Percentiles rank a stretch among this genome's conserved stretches.
These are phyloP conservation scores for Spicauda simplicius DNA, from an alignment of 2,888 invertebrate genomes.

Conservation along the genomic window DNA sequence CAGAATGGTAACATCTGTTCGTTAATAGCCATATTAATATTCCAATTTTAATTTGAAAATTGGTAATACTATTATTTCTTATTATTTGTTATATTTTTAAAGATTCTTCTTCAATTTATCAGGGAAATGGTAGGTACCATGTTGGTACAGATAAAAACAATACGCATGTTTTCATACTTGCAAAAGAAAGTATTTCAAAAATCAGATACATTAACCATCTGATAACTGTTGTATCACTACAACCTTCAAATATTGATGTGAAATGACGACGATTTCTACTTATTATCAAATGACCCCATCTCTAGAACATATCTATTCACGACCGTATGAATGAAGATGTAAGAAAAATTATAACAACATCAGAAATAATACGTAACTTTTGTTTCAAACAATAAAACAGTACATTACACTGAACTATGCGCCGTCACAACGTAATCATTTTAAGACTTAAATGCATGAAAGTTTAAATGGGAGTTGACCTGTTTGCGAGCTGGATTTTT, in stretches of 20 bases:
- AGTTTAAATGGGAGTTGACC: constrained; percentile 71
- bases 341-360: not conserved
- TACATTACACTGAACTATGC: constrained; percentile 3
- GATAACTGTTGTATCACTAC: too few relatives aligned
- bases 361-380: not conserved
- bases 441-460: constrained; percentile 48
- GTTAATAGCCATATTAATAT: constrained; percentile 22
- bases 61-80: not conserved
- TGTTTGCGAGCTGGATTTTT: constrained; percentile 68
- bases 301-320: too few relatives aligned
- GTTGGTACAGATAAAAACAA: too few relatives aligned
- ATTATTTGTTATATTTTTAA: not conserved
- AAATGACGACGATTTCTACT: too few relatives aligned
- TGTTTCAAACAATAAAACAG: constrained; percentile 9
- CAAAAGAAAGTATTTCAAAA: too few relatives aligned
- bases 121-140: too few relatives aligned
- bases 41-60: constrained; percentile 10
- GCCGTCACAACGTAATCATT: constrained; percentile 31
- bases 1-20: constrained; percentile 36
- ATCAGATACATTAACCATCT: too few relatives aligned
- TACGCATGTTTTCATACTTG: too few relatives aligned
- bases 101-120: not conserved
- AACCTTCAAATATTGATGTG: too few relatives aligned
- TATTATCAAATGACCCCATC: too few relatives aligned
- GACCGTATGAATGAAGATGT: not conserved